Evolutionary conservation across 2,888 invertebrate genomes (phyloP).

Genomic region (Tubulanus polymorphus): DNA sequence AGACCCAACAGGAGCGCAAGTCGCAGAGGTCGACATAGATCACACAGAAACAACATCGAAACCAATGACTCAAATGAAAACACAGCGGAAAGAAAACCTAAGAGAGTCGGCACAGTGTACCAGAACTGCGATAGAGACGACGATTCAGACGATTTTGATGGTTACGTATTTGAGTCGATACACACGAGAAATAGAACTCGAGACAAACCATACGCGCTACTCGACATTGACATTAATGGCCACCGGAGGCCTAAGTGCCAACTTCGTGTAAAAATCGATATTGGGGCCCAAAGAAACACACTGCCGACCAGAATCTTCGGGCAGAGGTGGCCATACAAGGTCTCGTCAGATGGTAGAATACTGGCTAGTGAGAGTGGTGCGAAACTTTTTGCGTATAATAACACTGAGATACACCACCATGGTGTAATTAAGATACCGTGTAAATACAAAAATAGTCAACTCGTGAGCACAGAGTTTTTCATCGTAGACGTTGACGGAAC

Average conservation of each 20-base stretch:
- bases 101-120: no score
- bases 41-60: no score
- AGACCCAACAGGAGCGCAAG: no score
- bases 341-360: not conserved
- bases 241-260: no score
- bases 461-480: not conserved
- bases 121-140: no score
- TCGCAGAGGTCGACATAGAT: no score
- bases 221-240: no score
- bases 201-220: not conserved
- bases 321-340: not conserved
- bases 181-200: not conserved
- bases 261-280: constrained; percentile 1
- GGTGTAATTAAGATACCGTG: not conserved
- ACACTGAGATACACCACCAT: not conserved
- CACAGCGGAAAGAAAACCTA: no score
- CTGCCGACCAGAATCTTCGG: not conserved
- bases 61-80: no score
- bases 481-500: not conserved
- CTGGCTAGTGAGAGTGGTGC: not conserved
- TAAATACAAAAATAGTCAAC: not conserved
- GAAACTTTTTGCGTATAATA: constrained; percentile 7
- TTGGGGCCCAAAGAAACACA: constrained; percentile 9
- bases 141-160: no score
- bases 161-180: not conserved